These are phyloP conservation scores for Bombus huntii DNA, from an alignment of 1,140 invertebrate genomes.

Conservation along the genomic window DNA sequence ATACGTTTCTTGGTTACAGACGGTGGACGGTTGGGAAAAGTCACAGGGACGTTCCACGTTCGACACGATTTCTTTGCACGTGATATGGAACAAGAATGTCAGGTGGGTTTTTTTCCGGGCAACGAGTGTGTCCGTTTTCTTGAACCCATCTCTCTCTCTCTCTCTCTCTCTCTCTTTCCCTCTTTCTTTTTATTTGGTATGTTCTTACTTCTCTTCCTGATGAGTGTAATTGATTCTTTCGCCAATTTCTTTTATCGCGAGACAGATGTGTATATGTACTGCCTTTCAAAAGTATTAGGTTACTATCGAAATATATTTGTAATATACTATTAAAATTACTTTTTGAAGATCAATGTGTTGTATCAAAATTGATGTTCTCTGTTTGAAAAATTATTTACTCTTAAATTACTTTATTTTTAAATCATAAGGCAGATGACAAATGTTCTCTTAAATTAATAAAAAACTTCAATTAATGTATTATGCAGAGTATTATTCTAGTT, in stretches of 20 bases:
- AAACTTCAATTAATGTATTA: too few relatives aligned
- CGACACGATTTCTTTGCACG: conserved; percentile 11
- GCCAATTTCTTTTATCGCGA: neutral
- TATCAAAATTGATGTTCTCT: too few relatives aligned
- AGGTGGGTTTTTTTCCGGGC: neutral
- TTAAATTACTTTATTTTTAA: too few relatives aligned
- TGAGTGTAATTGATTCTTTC: neutral
- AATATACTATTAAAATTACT: too few relatives aligned
- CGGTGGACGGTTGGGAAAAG: neutral
- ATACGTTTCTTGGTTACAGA: conserved; percentile 17
- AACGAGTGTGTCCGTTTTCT: neutral
- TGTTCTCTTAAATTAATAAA: too few relatives aligned
- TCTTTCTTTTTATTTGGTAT: neutral
- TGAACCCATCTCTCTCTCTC: neutral
- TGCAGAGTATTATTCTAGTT: too few relatives aligned
- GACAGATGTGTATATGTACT: neutral
- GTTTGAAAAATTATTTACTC: too few relatives aligned
- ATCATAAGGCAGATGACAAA: too few relatives aligned
- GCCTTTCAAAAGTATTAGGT: neutral
- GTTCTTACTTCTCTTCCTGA: neutral
- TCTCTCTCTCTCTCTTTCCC: neutral
- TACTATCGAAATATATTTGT: too few relatives aligned
- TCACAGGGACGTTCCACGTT: neutral
- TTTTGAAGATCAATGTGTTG: too few relatives aligned
- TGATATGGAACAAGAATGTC: neutral